Evolutionary conservation across 2,888 invertebrate species (phyloP), one percentile per base, ranked within the genome.

Genomic region (Polydrusus pterygomalis): DNA sequence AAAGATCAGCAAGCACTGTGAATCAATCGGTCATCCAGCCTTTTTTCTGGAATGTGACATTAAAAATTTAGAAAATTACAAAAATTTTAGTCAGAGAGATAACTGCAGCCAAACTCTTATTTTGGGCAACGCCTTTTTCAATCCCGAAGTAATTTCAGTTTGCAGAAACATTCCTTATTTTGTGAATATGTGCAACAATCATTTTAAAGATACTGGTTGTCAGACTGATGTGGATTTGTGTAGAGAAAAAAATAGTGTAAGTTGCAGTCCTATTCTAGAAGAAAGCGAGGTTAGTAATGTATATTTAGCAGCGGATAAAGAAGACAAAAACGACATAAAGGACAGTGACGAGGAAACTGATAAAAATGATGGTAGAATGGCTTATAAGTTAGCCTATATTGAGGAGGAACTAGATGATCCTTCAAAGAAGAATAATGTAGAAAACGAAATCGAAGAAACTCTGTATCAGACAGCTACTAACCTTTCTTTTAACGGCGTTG

Each of bases 141-240:
- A 70, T 11, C 74, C 74, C 0, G 71, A 77, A 58, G 34, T 74
- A 11, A 58, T 74, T 25, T 68, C 77, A 0, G 51, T 74, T 15
- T 70, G 49, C 10, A 65, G 51, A 49, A 72, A 70, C 45, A 67
- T 78, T 38, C 75, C 78, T 0, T 63, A 60, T 68, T 47, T 74
- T 70, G 38, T 74, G 34, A 62, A 69, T 75, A 43, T 72, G 30
- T 64, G 45, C 40, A 38, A 58, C 58, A 79, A 67, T 45, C 78
- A 70, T 64, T 34, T 75, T 20, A 79, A 73, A 71, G 79, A 80
- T 60, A 70, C 34, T 0, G 73, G 70, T 34, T 78, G 78, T 62
- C 81, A 81, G 18, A 81, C 81, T n/a, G 78, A 79, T 13, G 69
- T 38, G 11, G 38, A 63, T 47, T 60, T 75, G 17, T 40, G 20